A percentile compares a stretch with the other conserved stretches of the same genome.
Evolutionary conservation across 2,797 vertebrate genomes (phyloP).

Genomic region (Cirrhinus mrigala): DNA sequence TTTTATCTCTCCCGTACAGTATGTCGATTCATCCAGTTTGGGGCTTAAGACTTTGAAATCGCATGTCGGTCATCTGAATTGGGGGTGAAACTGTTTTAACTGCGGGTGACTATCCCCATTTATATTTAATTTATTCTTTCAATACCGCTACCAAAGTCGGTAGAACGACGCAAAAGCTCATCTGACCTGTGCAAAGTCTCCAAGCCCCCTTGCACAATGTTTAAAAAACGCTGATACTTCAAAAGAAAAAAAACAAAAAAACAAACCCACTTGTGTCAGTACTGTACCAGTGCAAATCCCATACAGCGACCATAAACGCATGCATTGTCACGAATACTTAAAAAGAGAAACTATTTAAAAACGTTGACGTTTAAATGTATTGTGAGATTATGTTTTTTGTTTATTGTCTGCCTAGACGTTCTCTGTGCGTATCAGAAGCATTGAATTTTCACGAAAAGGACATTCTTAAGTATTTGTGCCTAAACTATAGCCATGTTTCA

Average conservation of each 20-base stretch:
- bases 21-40: slow-evolving; percentile 63
- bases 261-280: slow-evolving; percentile 70
- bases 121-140: not conserved
- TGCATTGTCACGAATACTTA: slow-evolving; percentile 87
- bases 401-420: slow-evolving; percentile 81
- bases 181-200: slow-evolving; percentile 69
- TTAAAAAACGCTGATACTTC: slow-evolving; percentile 66
- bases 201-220: slow-evolving; percentile 67
- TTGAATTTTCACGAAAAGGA: slow-evolving; percentile 80
- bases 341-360: slow-evolving; percentile 80
- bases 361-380: slow-evolving; percentile 86
- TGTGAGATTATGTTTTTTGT: slow-evolving; percentile 85
- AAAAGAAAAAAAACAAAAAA: slow-evolving; percentile 49
- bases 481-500: slow-evolving; percentile 87
- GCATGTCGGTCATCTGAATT: not conserved
- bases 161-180: slow-evolving; percentile 1
- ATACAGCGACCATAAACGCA: slow-evolving; percentile 82
- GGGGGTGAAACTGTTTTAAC: not conserved
- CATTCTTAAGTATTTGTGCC: slow-evolving; percentile 89
- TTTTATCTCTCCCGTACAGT: slow-evolving; percentile 69
- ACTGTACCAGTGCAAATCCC: slow-evolving; percentile 75
- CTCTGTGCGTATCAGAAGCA: slow-evolving; percentile 80
- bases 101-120: not conserved
- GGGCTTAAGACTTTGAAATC: slow-evolving; percentile 72
- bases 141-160: not conserved